Evolutionary conservation across 2,888 invertebrate species (phyloP), one percentile per base, ranked within the genome.

Genomic region (Lepetodrilus schrolli): DNA sequence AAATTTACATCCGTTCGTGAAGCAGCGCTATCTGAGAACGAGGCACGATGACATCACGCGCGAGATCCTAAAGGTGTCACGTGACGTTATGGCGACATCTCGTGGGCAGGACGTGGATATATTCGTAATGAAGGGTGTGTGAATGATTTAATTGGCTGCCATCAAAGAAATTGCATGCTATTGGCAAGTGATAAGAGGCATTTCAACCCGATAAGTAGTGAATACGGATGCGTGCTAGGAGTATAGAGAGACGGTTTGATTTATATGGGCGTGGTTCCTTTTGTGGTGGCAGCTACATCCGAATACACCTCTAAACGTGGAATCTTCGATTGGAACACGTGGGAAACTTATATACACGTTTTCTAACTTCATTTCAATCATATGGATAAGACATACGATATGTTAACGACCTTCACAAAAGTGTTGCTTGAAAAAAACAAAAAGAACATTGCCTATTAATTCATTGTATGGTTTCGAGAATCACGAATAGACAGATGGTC

Each of bases 1-100:
- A 58, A 58, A 58, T 58, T 58, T 58, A 58, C 58, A 58, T 58
- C 58, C 58, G 58, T 58, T 58, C 58, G 58, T 58, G 58, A 58
- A 58, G 30, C 58, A 58, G 58, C 58, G 58, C 30, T 21, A 48
- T 48, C 58, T 58, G 26, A 26, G 26, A 8, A 17, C 26, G 58
- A 23, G 10, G 58, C 17, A 30, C 30, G 58, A 58, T 58, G 58
- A 58, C 58, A 58, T 58, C 58, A 58, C 58, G 58, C 23, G 17
- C 34, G 26, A 58, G 58, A 34, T 10, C 58, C 13, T 10, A 26
- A 34, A 13, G 34, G 26, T 58, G 58, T 58, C 58, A 58, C 58
- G 58, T 58, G 58, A 58, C 30, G 30, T 17, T 17, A 58, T 58
- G 58, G 58, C 58, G 58, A 58, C 58, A 58, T 58, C 26, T 30